Evolutionary conservation across 2,797 vertebrate species (phyloP), one percentile per base, ranked within the genome.

Genomic region (Squalus acanthias): DNA sequence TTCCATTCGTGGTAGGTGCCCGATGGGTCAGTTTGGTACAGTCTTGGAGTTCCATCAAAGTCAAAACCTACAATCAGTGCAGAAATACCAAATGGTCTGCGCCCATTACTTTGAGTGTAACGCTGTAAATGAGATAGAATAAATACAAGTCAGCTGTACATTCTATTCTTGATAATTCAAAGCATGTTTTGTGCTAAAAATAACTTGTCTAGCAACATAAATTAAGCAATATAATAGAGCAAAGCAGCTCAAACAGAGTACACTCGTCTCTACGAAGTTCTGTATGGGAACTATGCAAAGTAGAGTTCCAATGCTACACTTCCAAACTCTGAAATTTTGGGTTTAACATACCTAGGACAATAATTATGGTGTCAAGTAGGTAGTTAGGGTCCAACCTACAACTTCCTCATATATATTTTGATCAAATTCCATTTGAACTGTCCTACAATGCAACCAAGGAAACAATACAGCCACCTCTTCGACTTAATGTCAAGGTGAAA

Each of bases 1-100:
- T 99, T 99, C 98, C 98, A 99, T 57, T 98, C 98, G 0, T 99
- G 98, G 97, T 99, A 99, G 0, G 98, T 99, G 67, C 98, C 98
- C 0, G 98, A 99, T 22, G 98, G 98, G 69, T 99, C 98, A 0
- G 98, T 99, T 97, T 99, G 98, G 96, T 99, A 99, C 33, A 99
- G 98, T 72, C 98, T 97, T 0, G 98, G 98, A 29, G 98, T 98
- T 57, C 98, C 98, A 50, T 99, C 98, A 0, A 98, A 98, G 97
- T 99, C 98, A 93, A 99, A 99, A 22, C 98, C 98, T 97, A 98
- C 98, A 0, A 99, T 98, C 4, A 98, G 98, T 85, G 98, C 98
- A 0, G 98, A 99, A 97, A 99, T 99, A 4, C 98, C 98, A 0
- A 99, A 99, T 3, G 98, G 98, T 17, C 98, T 97, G 96, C 98